phyloP scores from a whole-genome alignment of 1,140 invertebrate genomes.

The Vanessa tameamea region DNA sequence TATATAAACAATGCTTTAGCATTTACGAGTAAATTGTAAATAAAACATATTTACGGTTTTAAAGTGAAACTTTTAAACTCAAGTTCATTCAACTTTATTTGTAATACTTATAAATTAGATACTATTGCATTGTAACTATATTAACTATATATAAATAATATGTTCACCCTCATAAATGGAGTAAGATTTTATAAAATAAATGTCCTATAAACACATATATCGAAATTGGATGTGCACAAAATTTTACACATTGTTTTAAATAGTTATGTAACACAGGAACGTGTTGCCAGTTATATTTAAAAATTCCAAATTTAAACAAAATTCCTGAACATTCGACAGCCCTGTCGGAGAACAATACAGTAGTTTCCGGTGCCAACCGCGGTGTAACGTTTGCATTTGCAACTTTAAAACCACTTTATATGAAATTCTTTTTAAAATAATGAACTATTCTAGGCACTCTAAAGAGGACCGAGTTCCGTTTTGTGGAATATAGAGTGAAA shows the following conservation, averaged over 20 bases:
- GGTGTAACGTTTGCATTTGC: constrained; percentile 22
- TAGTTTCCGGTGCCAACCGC: constrained; percentile 10
- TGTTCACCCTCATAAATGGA: no score
- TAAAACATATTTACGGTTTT: no score
- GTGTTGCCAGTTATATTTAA: not conserved
- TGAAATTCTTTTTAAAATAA: constrained; percentile 26
- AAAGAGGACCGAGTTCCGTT: not conserved
- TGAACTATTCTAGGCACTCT: constrained; percentile 23
- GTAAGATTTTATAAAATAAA: no score
- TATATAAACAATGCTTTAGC: no score
- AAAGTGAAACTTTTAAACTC: no score
- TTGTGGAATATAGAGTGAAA: constrained; percentile 5
- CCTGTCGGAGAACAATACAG: constrained; percentile 19
- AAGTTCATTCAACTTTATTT: no score
- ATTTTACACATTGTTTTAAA: not conserved
- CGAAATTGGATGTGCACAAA: not conserved
- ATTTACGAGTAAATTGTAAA: no score
- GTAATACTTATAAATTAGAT: no score
- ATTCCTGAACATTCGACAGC: constrained; percentile 8
- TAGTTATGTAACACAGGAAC: not conserved
- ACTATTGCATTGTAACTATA: no score
- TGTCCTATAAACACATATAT: no score
- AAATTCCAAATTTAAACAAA: not conserved
- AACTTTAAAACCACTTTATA: constrained; percentile 22
- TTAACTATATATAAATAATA: no score